Conservation (phyloP, 2,113 vertebrate genomes). For the Macroglossus sobrinus region DNA sequence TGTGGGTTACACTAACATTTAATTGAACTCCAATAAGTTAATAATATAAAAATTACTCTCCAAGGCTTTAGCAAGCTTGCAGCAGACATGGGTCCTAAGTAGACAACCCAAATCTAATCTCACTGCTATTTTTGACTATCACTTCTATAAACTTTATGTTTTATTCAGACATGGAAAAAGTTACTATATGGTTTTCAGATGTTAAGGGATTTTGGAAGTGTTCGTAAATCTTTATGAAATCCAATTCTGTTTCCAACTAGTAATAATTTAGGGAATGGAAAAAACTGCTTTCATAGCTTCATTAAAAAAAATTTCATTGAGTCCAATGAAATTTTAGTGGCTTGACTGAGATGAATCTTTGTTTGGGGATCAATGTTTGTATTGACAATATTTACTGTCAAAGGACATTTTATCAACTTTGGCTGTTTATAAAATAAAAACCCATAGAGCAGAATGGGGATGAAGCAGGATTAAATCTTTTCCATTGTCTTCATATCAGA, state of each 20-base stretch:
- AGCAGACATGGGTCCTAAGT: background rate
- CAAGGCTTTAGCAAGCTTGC: background rate
- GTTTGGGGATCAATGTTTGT: background rate
- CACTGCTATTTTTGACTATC: background rate
- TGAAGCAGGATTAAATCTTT: background rate
- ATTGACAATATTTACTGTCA: background rate
- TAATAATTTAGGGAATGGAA: background rate
- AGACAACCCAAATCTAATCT: background rate
- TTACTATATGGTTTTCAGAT: background rate
- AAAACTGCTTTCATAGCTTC: slow-evolving; percentile 11
- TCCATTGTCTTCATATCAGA: background rate
- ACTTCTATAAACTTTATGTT: background rate
- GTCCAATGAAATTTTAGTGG: slow-evolving; percentile 38
- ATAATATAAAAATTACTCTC: background rate
- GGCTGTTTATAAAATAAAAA: background rate
- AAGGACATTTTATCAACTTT: background rate
- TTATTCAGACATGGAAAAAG: background rate
- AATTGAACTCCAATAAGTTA: background rate
- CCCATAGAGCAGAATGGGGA: background rate
- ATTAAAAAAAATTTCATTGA: slow-evolving; percentile 29
- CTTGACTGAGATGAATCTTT: background rate
- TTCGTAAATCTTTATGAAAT: slow-evolving; percentile 45
- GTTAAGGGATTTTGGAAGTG: background rate
- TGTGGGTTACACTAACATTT: background rate
- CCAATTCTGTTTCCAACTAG: slow-evolving; percentile 12